Evolutionary conservation across 2,797 vertebrate genomes (phyloP), one percentile per base, ranked within the genome.

Genomic region (Gadopsis marmoratus): DNA sequence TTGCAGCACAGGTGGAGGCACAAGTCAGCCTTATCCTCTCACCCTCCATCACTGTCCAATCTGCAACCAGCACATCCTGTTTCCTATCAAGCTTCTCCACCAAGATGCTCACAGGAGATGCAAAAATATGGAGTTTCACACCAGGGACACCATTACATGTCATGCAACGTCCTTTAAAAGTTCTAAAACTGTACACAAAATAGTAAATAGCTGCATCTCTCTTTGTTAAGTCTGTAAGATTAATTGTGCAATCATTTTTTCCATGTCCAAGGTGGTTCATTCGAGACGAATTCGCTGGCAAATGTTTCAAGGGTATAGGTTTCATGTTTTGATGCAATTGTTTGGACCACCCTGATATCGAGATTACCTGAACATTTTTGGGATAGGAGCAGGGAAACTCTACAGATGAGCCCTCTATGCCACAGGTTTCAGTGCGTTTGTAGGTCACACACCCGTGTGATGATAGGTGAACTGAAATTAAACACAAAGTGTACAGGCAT

Each of bases 21-120:
- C 77, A 83, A 74, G 45, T 74, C 72, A 81, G 63, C 29, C 2
- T 62, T 37, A 75, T 72, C 33, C 16, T 71, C 63, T 83, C 63
- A 73, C 69, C 79, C 43, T 48, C 16, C 0, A 19, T 62, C 74
- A 77, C 61, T 31, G 39, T 63, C 51, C 6, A 1, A 21, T 50
- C 26, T 45, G 1, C 26, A 61, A 65, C 48, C 65, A 21, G 35
- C 50, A n/a, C 8, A 67, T n/a, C 5, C 29, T 55, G 31, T 47
- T 19, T 19, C 7, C 9, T 17, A 47, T 78, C 47, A 29, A 43
- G 39, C 8, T 23, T 3, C 33, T 39, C 9, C 29, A 60, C 13
- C 16, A 8, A 6, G 68, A 85, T 51, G 5, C 1, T 53, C 10
- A 74, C 77, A 31, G 77, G 53, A 74, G 71, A 86, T 0, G 2